Base-by-base conservation (phyloP, 2,888 invertebrate species). In the Liopterus haemorrhoidalis region DNA sequence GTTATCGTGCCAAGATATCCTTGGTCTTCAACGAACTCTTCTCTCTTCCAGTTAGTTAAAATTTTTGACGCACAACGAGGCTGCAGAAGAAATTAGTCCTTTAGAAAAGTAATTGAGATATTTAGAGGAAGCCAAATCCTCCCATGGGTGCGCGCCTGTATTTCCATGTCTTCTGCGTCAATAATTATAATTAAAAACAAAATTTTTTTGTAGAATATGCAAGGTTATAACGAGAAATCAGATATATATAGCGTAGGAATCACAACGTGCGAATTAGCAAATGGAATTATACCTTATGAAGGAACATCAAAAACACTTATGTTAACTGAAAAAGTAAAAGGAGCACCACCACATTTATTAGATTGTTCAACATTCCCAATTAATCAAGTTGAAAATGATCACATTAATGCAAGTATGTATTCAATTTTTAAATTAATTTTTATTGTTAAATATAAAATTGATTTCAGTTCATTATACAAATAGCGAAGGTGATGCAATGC, bases 181-280 rank as follows among this genome's bases (percentile, higher is more conserved):
- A 8, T n/a, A 11, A 25, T 25, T 25, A 28, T 43, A 22, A n/a
- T 31, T 36, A 12, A 31, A 16, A 27, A 19, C 12, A 31, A 30
- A 35, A 25, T 35, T 48, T 38, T 43, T 35, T 58, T 60, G 0
- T 66, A 82, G 81, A 89, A 90, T 67, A 69, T 91, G 24, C 74
- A 77, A 59, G 94, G 95, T 2, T 95, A 93, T 65, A 85, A 87
- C 59, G 84, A 84, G 61, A 86, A 86, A 56, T 88, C 91, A 0
- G 95, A 95, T 67, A 81, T 93, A 9, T 95, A 95, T 64, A 93
- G 93, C 48, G 61, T 93, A 28, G 95, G 95, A 15, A 86, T 94
- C 51, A 75, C 88, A 3, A 77, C 84, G 33, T 93, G 92, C 65
- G 92, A 92, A 68, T 68, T 91, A 46, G 90, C 85, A 28, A 94